Conservation (phyloP, 2,113 vertebrate genomes). For the Rhea americana region DNA sequence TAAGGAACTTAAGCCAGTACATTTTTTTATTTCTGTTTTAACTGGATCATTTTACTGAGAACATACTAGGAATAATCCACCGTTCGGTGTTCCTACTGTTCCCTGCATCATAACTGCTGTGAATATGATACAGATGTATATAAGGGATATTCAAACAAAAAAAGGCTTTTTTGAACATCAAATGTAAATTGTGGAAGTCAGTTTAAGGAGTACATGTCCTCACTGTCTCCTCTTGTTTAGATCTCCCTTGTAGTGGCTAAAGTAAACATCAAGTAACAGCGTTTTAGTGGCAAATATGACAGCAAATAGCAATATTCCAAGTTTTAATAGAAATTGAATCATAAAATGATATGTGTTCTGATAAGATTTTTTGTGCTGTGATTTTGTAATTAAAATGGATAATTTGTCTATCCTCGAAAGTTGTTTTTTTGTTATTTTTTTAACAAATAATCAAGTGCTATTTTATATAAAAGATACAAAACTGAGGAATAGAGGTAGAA, state of each 20-base stretch:
- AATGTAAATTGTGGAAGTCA: not conserved
- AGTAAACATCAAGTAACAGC: not conserved
- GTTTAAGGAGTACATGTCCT: not conserved
- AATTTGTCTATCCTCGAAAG: not conserved
- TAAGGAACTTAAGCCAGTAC: not conserved
- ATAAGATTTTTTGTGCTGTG: not conserved
- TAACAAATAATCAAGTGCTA: not conserved
- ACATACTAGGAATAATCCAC: not conserved
- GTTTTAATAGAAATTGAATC: not conserved
- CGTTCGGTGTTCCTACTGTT: not conserved
- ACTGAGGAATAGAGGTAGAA: not conserved
- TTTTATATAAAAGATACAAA: not conserved
- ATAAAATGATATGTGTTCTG: not conserved
- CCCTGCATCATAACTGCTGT: too few relatives aligned
- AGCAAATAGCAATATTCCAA: not conserved
- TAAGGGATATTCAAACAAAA: too few relatives aligned
- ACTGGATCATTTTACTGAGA: not conserved
- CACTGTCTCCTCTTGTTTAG: not conserved
- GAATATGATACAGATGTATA: rapidly evolving
- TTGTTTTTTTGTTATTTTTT: not conserved
- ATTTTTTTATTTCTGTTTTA: not conserved
- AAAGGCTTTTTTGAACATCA: too few relatives aligned
- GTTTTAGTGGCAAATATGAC: not conserved
- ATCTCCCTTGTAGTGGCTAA: not conserved
- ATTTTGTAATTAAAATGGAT: not conserved